Base-by-base conservation (phyloP, 2,113 vertebrate species). In the Agapornis roseicollis region DNA sequence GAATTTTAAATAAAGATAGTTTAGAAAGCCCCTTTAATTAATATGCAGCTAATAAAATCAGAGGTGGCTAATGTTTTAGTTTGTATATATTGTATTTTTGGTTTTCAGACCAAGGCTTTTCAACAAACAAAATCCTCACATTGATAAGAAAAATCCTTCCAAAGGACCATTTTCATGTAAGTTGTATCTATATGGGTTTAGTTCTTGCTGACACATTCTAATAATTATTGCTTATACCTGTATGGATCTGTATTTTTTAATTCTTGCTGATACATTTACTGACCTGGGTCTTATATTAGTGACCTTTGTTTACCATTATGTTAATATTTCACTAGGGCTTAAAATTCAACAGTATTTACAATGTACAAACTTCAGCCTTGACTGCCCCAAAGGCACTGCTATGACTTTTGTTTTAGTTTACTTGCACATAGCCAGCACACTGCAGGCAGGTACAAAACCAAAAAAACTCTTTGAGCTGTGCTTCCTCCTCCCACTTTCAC, bases 241-340 rank as follows among this genome's bases (percentile, higher is more conserved):
- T 27, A 35, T 17, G 29, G 8, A 50, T 46, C 14, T 61, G 35
- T 71, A 77, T 86, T 78, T 68, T 14, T 60, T 55, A 80, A 80
- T 39, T 69, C 52, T 42, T 69, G 7, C 37, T 18, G 14, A 44
- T n/a, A 17, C 4, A 11, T 56, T 41, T 53, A 42, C 16, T 33
- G 9, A 78, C 6, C 27, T 28, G 33, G 1, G 2, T 68, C 49
- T 60, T 52, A 39, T 5, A 11, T 17, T 35, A 60, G 19, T 24
- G 37, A 60, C 22, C 50, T 35, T 33, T 93, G 61, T 69, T 95
- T 90, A 86, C 72, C 78, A 17, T 63, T 50, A 37, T 8, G 52
- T 95, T 94, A 95, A 92, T 96, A 87, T 95, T 96, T 89, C 63
- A 90, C 77, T 33, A 76, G 37, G 19, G 80, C 29, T 88, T 92